Base-by-base conservation (phyloP, 2,113 vertebrate species). In the Eptesicus fuscus region DNA sequence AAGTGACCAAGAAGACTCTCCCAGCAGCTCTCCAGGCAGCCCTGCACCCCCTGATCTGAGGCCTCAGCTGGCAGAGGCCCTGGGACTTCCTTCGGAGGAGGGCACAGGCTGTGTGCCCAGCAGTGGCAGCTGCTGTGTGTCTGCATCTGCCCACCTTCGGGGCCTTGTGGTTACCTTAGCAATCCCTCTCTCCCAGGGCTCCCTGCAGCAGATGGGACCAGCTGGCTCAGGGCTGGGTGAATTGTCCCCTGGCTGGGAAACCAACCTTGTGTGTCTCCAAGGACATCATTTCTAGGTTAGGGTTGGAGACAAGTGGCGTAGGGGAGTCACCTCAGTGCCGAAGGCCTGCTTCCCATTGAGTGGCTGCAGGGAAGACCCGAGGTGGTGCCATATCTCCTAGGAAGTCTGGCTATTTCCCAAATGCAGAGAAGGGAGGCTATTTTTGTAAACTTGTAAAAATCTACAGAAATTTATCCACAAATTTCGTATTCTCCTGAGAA, bases 121-220 rank as follows among this genome's bases (percentile, higher is more conserved):
- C 22, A 22, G 42, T 7, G 20, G 69, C 90, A 95, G 97, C 92
- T 93, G 85, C 94, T 70, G 3, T 18, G 44, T 63, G 44, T 83
- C 92, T 84, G 13, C 0, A 0, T 85, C 85, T 70, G 69, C 25
- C 53, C 56, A 28, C 18, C 88, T 82, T 30, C 0, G 5, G 71
- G 78, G 90, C 59, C 65, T n/a, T 7, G 2, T 23, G 92, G 94
- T 96, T 95, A 70, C 94, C 97, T 92, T 95, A 83, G 82, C 32
- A 69, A 94, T 80, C n/a, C 0, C 47, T 91, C 82, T 70, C 85
- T 94, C 94, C 83, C 53, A 35, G 91, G 73, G 69, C 32, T 87
- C 56, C 25, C 0, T 0, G 8, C 7, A 7, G 83, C 94, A 96
- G 95, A 94, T 91, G 94, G 61, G 78, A 83, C 90, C 85, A 77